Evolutionary conservation across 2,797 vertebrate genomes (phyloP), one percentile per base, ranked within the genome.

Genomic region (Etheostoma perlongum): DNA sequence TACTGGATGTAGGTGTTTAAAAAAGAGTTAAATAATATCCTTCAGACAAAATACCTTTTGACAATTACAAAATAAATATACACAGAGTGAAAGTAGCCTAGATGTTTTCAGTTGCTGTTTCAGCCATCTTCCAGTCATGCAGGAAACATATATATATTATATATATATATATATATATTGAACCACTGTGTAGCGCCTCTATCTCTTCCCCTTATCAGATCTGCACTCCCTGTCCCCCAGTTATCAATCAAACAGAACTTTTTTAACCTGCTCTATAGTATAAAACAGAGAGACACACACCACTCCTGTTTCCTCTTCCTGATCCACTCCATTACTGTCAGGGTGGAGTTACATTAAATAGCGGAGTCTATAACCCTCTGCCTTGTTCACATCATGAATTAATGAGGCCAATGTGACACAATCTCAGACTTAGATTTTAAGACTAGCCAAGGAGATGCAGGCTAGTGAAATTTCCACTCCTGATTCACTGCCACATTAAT

Each of bases 341-440:
- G 21, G 13, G 25, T 59, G 61, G 47, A 21, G 33, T 47, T 57
- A 51, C 25, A 19, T 27, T 13, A 74, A 40, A 42, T 51, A 23
- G 36, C 9, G 16, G 36, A 14, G 25, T 7, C 54, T 51, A 48
- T 67, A 8, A 9, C 14, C 55, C 27, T 51, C 16, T 67, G 61
- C 57, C 46, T 70, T 19, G 42, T 46, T 74, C 72, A 59, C 18
- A 64, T 72, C 61, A 49, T 69, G 51, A 66, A 40, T 54, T 71
- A 74, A 62, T 72, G 52, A 67, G 61, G 48, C 65, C 55, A 48
- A 64, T 72, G 48, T 83, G 57, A 76, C 69, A 55, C 27, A 15
- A 36, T 71, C 57, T 68, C 33, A 82, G 51, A 58, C 57, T 68
- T 23, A 82, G 54, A 58, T 18, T 67, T 52, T 5, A 25, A 51